phyloP scores from a whole-genome alignment of 2,113 vertebrate genomes.

The Camelus bactrianus region DNA sequence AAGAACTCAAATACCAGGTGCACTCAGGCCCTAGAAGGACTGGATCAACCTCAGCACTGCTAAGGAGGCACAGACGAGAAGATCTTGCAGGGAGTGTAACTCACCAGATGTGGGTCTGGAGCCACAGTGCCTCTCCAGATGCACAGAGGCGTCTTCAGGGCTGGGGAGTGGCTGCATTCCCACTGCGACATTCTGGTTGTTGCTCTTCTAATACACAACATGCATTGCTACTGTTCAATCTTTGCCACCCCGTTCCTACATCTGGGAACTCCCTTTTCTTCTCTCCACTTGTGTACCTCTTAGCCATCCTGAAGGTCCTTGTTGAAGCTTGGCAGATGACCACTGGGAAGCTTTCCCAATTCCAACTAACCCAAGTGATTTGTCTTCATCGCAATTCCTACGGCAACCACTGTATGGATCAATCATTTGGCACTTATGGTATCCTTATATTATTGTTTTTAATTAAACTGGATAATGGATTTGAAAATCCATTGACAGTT shows the following conservation, averaged over 20 bases:
- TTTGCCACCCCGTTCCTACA: neutral
- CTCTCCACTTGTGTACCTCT: neutral
- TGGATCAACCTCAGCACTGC: neutral
- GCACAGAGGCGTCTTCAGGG: neutral
- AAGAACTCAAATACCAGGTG: neutral
- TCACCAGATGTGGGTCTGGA: neutral
- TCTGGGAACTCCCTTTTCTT: neutral
- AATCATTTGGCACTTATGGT: neutral
- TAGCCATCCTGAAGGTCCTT: neutral
- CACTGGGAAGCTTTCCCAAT: neutral
- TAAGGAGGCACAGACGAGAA: neutral
- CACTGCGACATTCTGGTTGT: neutral
- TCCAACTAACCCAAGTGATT: neutral
- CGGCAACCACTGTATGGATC: neutral
- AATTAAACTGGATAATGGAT: neutral
- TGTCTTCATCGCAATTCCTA: neutral
- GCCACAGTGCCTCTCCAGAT: neutral
- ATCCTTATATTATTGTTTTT: constrained; percentile 1
- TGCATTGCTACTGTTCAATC: neutral
- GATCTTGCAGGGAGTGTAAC: neutral
- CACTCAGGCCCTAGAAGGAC: neutral
- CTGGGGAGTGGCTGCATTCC: neutral
- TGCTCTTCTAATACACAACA: neutral
- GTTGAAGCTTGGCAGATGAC: neutral
- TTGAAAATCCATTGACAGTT: neutral